These are phyloP conservation scores for Pogonocherus hispidulus DNA, from an alignment of 2,888 invertebrate species.

Conservation along the genomic window DNA sequence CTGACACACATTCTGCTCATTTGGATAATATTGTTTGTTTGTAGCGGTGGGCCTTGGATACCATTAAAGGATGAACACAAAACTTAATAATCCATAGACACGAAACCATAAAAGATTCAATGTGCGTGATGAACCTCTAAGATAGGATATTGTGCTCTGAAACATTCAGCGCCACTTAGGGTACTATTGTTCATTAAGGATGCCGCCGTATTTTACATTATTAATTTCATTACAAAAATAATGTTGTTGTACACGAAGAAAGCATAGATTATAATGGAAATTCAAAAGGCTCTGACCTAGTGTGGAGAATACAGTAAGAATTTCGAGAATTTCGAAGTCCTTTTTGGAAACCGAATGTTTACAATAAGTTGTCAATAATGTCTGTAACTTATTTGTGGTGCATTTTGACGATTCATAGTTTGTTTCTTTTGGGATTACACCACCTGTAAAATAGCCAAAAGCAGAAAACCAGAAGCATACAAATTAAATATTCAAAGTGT, in stretches of 20 bases:
- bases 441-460: too few species aligned
- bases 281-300: not conserved
- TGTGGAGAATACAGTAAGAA: too few species aligned
- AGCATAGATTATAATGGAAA: not conserved
- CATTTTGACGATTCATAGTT: too few species aligned
- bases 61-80: slow-evolving; percentile 41
- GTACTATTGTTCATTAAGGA: slow-evolving; percentile 24
- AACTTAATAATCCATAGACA: slow-evolving; percentile 46
- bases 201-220: not conserved
- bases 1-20: slow-evolving; percentile 39
- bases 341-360: too few species aligned
- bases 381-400: too few species aligned
- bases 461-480: too few species aligned
- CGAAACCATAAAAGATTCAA: slow-evolving; percentile 47
- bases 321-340: too few species aligned
- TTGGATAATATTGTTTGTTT: slow-evolving; percentile 40
- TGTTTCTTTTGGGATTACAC: too few species aligned
- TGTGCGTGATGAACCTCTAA: slow-evolving; percentile 41
- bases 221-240: not conserved
- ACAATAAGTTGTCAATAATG: too few species aligned
- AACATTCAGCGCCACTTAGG: slow-evolving; percentile 10
- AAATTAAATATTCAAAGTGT: too few species aligned
- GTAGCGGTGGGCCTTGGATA: slow-evolving; percentile 43
- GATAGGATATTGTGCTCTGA: slow-evolving; percentile 28
- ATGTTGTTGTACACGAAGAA: not conserved